These are phyloP conservation scores for Chelidonichthys spinosus DNA, from an alignment of 2,797 vertebrate genomes.

Conservation along the genomic window DNA sequence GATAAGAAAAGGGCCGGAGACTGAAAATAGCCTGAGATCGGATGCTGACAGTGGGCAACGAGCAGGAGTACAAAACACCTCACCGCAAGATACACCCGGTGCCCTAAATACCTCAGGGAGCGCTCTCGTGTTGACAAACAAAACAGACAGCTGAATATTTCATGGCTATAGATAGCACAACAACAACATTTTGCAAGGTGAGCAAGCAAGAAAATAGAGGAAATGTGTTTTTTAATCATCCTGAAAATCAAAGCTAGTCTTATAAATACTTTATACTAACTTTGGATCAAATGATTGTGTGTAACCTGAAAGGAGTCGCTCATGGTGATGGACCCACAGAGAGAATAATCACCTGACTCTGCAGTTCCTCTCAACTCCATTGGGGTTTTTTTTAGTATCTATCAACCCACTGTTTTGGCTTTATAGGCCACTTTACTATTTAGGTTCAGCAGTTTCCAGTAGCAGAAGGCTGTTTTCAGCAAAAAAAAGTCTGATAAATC, in stretches of 20 bases:
- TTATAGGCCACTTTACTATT: neutral
- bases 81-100: slow-evolving; percentile 30
- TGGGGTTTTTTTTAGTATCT: neutral
- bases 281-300: neutral
- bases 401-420: slow-evolving; percentile 6
- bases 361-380: neutral
- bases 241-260: neutral
- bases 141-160: slow-evolving; percentile 23
- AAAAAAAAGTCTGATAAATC: neutral
- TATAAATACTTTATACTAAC: neutral
- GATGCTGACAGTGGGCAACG: slow-evolving; percentile 35
- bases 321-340: neutral
- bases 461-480: neutral
- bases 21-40: slow-evolving; percentile 53
- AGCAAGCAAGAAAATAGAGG: neutral
- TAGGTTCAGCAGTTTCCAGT: neutral
- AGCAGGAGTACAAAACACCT: slow-evolving; percentile 46
- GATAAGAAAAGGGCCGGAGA: slow-evolving; percentile 55
- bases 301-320: neutral
- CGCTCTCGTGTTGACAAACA: slow-evolving; percentile 36
- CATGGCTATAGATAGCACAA: neutral
- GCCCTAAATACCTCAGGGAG: slow-evolving; percentile 37
- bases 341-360: neutral
- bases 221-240: neutral
- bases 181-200: neutral